phyloP scores from a whole-genome alignment of 2,113 vertebrate species.

The Syngnathoides biaculeatus region DNA sequence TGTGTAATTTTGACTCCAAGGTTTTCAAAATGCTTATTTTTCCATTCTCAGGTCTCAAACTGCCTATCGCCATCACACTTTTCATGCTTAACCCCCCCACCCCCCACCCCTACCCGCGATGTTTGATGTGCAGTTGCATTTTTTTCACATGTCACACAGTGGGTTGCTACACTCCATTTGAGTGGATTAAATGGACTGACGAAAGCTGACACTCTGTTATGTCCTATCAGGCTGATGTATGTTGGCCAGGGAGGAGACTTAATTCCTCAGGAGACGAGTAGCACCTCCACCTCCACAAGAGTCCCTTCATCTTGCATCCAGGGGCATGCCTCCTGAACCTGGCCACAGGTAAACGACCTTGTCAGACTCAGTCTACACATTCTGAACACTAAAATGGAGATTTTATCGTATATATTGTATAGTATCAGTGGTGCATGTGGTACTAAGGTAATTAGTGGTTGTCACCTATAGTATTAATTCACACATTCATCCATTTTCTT shows the following conservation, averaged over 20 bases:
- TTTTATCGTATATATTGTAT: too few species aligned
- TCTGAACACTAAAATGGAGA: not conserved
- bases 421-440: not conserved
- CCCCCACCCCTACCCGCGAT: constrained; percentile 15
- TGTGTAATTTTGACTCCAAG: constrained; percentile 34
- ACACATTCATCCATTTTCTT: too few species aligned
- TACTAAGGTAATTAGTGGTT: not conserved
- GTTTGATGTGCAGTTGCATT: constrained; percentile 31
- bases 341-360: constrained; percentile 78
- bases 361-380: not conserved
- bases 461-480: not conserved
- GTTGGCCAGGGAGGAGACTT: constrained; percentile 53
- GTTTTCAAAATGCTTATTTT: constrained; percentile 49
- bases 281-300: constrained; percentile 32
- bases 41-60: constrained; percentile 8
- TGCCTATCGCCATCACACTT: constrained; percentile 17
- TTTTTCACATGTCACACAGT: constrained; percentile 42
- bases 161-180: constrained; percentile 33
- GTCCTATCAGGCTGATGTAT: constrained; percentile 62
- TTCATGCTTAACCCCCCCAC: constrained; percentile 14
- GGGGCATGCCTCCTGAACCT: constrained; percentile 90
- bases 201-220: constrained; percentile 55
- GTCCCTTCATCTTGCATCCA: constrained; percentile 49
- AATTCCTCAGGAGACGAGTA: constrained; percentile 50
- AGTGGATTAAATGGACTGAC: constrained; percentile 41